Evolutionary conservation across 2,113 vertebrate species (phyloP).

Genomic region (Strix uralensis): DNA sequence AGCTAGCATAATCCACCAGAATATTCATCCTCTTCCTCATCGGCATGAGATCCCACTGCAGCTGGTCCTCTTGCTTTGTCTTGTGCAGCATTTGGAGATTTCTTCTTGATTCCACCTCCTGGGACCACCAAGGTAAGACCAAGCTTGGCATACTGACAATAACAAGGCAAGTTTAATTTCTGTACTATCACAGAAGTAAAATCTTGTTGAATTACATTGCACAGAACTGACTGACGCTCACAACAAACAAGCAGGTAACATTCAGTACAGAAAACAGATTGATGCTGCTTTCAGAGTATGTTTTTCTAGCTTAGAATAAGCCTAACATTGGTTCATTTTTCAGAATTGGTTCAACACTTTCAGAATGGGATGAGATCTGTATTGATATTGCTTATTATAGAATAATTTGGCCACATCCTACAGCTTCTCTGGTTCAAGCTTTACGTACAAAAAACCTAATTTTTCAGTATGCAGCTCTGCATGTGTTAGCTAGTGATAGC

Average conservation of each 20-base stretch:
- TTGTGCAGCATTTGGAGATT: slow-evolving; percentile 78
- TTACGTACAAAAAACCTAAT: background rate
- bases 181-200: background rate
- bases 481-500: background rate
- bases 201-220: background rate
- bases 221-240: background rate
- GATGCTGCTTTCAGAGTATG: background rate
- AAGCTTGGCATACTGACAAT: slow-evolving; percentile 92
- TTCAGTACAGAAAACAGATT: background rate
- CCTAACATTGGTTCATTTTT: background rate
- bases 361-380: background rate
- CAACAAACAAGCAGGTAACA: background rate
- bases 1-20: slow-evolving; percentile 92
- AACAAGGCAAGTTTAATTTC: slow-evolving; percentile 11
- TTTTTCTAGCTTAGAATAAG: background rate
- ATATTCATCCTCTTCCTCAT: slow-evolving; percentile 91
- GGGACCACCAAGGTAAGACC: slow-evolving; percentile 90
- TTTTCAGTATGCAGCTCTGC: background rate
- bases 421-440: background rate
- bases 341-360: background rate
- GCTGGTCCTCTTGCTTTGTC: slow-evolving; percentile 70
- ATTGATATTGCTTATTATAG: background rate
- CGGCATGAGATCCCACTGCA: slow-evolving; percentile 51
- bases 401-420: background rate
- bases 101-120: slow-evolving; percentile 93